A percentile compares a stretch with the other conserved stretches of the same genome.
Evolutionary conservation across 2,113 vertebrate species (phyloP).

Genomic region (Oryzias woworae): DNA sequence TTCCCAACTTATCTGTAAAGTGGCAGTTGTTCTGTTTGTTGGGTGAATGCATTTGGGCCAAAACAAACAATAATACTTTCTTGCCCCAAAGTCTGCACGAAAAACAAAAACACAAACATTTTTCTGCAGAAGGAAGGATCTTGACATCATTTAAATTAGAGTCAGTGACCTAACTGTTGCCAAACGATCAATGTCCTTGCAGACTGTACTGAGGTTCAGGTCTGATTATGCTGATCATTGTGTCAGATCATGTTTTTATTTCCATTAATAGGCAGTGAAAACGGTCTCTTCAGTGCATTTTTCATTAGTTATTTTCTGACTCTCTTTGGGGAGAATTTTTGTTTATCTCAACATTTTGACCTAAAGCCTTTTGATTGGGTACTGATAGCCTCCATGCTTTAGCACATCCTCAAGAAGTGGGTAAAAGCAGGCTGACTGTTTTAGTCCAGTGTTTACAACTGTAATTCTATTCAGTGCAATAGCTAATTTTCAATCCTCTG

Average conservation of each 20-base stretch:
- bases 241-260: no score
- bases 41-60: neutral
- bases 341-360: conserved; percentile 7
- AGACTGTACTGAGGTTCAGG: no score
- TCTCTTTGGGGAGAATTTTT: neutral
- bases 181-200: no score
- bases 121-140: neutral
- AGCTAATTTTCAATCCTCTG: conserved; percentile 73
- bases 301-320: neutral
- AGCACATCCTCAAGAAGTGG: conserved; percentile 58
- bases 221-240: no score
- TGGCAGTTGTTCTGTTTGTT: neutral
- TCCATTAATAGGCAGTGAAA: neutral
- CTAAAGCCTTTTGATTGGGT: conserved; percentile 39
- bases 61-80: neutral
- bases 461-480: conserved; percentile 46
- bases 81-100: neutral
- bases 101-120: neutral
- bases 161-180: no score
- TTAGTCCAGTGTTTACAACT: conserved; percentile 61
- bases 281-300: neutral
- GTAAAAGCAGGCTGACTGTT: conserved; percentile 72
- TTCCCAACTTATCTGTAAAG: neutral
- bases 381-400: conserved; percentile 36
- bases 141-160: no score